Conservation (phyloP, 2,113 vertebrate species). For the Phylloscopus whistleri region DNA sequence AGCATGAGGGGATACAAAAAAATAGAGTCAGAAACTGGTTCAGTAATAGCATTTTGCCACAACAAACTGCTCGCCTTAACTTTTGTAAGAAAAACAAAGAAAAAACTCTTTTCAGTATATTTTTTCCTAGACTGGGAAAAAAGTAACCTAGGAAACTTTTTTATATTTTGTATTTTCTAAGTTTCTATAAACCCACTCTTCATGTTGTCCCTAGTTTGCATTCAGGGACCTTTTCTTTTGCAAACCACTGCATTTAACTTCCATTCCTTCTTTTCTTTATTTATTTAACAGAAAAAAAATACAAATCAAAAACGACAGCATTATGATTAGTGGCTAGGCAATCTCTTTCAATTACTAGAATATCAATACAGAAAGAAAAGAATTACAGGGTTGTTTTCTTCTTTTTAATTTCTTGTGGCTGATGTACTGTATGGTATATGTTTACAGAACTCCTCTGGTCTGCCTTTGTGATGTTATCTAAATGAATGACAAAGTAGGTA, state of each 20-base stretch:
- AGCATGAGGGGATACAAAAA: conserved; percentile 27
- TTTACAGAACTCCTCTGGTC: conserved; percentile 77
- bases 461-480: conserved; percentile 77
- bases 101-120: conserved; percentile 61
- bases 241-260: conserved; percentile 64
- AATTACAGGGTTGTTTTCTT: conserved; percentile 77
- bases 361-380: conserved; percentile 75
- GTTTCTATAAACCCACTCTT: conserved; percentile 66
- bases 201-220: conserved; percentile 29
- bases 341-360: conserved; percentile 60
- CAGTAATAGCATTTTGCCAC: conserved; percentile 59
- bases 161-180: conserved; percentile 75
- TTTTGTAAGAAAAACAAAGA: conserved; percentile 72
- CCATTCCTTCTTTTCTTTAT: neutral
- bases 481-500: conserved; percentile 73
- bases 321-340: conserved; percentile 63
- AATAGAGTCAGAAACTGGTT: conserved; percentile 22
- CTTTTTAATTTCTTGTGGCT: conserved; percentile 67
- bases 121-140: conserved; percentile 64
- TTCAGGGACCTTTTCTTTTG: conserved; percentile 46
- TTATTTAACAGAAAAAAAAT: conserved; percentile 4
- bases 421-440: conserved; percentile 77
- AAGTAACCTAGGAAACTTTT: conserved; percentile 62
- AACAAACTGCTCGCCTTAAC: conserved; percentile 78
- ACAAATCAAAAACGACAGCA: conserved; percentile 34